phyloP scores from a whole-genome alignment of 2,113 vertebrate genomes.

The Tretioscincus oriximinensis region DNA sequence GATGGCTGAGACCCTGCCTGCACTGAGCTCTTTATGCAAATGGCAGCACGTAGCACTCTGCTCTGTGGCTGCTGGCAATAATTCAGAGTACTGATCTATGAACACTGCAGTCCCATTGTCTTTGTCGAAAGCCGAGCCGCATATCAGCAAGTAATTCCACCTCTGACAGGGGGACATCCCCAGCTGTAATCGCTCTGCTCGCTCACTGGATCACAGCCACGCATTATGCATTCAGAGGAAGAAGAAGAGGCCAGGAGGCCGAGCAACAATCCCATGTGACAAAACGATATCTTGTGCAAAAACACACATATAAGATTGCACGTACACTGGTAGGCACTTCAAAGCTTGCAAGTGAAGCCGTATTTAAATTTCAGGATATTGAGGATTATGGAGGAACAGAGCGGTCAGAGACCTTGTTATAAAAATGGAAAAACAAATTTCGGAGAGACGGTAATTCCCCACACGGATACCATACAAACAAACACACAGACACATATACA shows the following conservation, averaged over 20 bases:
- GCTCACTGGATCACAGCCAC: neutral
- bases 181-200: too few relatives aligned
- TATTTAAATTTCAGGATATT: neutral
- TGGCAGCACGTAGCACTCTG: neutral
- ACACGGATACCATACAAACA: too few relatives aligned
- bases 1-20: neutral
- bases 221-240: neutral
- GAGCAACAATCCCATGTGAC: neutral
- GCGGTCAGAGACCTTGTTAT: too few relatives aligned
- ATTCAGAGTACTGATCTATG: neutral
- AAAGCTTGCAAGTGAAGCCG: neutral
- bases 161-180: neutral
- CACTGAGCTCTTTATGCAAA: neutral
- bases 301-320: too few relatives aligned
- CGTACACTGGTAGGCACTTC: too few relatives aligned
- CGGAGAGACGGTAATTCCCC: neutral
- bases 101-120: neutral
- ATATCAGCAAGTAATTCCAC: neutral
- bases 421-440: too few relatives aligned
- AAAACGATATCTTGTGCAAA: neutral
- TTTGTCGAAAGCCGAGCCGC: too few relatives aligned
- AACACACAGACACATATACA: too few relatives aligned
- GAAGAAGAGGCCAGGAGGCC: too few relatives aligned
- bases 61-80: neutral
- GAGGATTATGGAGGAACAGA: too few relatives aligned